Conservation (phyloP, 92 coral and sea anemone species). For the Parazoanthus darwini region DNA sequence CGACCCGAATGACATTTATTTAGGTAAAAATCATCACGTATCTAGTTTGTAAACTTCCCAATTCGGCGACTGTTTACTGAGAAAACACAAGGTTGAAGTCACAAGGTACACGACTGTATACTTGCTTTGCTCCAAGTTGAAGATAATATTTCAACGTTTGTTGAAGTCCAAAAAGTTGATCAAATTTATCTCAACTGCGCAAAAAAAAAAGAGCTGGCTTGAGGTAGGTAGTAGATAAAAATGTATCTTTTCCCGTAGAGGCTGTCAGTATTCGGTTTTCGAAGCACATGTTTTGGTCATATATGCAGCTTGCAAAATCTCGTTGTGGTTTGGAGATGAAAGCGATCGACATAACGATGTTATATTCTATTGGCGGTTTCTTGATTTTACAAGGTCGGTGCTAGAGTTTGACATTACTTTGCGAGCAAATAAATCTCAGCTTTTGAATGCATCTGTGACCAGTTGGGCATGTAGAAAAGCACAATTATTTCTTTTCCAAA, state of each 20-base stretch:
- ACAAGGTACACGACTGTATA: neutral
- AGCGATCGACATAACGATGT: neutral
- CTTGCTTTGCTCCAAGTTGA: too few species aligned
- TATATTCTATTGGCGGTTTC: neutral
- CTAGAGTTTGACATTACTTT: neutral
- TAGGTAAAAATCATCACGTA: neutral
- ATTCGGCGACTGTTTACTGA: constrained; percentile 26
- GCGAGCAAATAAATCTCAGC: neutral
- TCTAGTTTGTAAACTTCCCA: constrained; percentile 36
- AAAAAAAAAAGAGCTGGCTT: neutral
- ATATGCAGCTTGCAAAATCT: neutral
- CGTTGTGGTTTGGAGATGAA: neutral
- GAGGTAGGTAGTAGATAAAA: neutral
- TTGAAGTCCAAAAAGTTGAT: neutral
- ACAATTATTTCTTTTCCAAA: too few species aligned
- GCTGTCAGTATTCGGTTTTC: constrained; percentile 1
- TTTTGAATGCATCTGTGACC: neutral
- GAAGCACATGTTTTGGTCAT: constrained; percentile 26
- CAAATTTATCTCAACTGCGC: too few species aligned
- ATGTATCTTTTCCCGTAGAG: neutral
- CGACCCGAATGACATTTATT: constrained; percentile 18
- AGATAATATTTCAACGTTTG: neutral
- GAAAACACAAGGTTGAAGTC: constrained; percentile 19
- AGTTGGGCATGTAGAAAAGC: neutral
- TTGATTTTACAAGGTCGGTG: neutral